Conservation (phyloP, 2,113 vertebrate genomes). For the Zosterops pallidus region DNA sequence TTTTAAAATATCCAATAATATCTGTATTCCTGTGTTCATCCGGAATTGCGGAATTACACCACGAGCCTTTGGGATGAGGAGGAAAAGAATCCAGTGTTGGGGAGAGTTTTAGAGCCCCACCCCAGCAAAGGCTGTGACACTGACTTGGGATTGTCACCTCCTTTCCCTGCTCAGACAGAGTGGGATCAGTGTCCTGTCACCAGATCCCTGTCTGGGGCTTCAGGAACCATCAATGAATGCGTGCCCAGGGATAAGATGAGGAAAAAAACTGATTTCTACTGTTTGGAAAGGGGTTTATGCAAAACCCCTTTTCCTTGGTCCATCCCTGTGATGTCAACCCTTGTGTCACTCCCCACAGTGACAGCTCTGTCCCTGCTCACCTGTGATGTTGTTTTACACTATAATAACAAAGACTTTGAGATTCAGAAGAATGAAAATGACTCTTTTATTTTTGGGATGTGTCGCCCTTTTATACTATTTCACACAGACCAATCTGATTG, state of each 20-base stretch:
- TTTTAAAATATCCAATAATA: neutral
- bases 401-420: too few species aligned
- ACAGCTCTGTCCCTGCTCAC: neutral
- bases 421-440: too few species aligned
- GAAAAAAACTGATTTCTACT: neutral
- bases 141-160: too few species aligned
- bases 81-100: neutral
- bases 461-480: too few species aligned
- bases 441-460: too few species aligned
- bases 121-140: neutral
- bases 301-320: neutral
- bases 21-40: neutral
- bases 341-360: neutral
- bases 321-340: neutral
- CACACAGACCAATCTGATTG: too few species aligned
- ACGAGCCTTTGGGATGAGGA: neutral
- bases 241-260: neutral
- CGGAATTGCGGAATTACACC: neutral
- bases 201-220: fast-evolving
- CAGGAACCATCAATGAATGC: fast-evolving
- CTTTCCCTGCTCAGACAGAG: neutral
- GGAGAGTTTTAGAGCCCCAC: neutral
- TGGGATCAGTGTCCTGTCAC: neutral
- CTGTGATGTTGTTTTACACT: neutral
- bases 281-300: fast-evolving